Conservation (phyloP, 1,140 invertebrate species). For the Camponotus pennsylvanicus region DNA sequence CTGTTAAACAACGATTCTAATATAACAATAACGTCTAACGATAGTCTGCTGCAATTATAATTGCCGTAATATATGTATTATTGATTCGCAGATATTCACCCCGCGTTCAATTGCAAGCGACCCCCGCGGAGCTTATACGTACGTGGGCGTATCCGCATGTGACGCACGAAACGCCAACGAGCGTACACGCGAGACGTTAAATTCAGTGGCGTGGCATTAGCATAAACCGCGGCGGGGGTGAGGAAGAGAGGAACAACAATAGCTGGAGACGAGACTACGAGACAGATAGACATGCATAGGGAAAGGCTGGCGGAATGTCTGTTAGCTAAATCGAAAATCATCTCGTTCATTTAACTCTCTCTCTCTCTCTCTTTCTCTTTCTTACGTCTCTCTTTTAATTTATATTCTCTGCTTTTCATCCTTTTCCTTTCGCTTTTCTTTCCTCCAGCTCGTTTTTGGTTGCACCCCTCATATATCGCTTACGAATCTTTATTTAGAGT, state of each 20-base stretch:
- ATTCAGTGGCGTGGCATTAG: conserved; percentile 75
- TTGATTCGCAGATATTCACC: conserved; percentile 47
- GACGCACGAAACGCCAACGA: conserved; percentile 50
- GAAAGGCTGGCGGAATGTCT: conserved; percentile 42
- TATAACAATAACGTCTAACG: conserved; percentile 41
- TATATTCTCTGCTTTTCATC: background rate
- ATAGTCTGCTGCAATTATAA: conserved; percentile 30
- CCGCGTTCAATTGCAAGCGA: conserved; percentile 34
- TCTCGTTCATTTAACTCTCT: conserved; percentile 76
- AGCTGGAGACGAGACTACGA: conserved; percentile 49
- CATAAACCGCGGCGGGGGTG: conserved; percentile 65
- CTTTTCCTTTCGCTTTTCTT: too few species aligned
- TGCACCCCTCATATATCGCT: background rate
- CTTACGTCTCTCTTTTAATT: background rate
- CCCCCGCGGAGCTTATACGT: conserved; percentile 57
- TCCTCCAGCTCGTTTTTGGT: too few species aligned
- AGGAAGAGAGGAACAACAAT: conserved; percentile 54
- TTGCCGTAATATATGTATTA: conserved; percentile 27
- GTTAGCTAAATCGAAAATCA: conserved; percentile 74
- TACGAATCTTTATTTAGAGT: background rate
- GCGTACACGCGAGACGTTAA: conserved; percentile 76
- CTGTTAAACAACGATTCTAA: conserved; percentile 16
- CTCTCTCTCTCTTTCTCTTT: background rate
- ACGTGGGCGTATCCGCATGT: conserved; percentile 40
- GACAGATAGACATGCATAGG: conserved; percentile 44